Conservation (phyloP, 2,113 vertebrate species). For the Sinocyclocheilus anshuiensis region DNA sequence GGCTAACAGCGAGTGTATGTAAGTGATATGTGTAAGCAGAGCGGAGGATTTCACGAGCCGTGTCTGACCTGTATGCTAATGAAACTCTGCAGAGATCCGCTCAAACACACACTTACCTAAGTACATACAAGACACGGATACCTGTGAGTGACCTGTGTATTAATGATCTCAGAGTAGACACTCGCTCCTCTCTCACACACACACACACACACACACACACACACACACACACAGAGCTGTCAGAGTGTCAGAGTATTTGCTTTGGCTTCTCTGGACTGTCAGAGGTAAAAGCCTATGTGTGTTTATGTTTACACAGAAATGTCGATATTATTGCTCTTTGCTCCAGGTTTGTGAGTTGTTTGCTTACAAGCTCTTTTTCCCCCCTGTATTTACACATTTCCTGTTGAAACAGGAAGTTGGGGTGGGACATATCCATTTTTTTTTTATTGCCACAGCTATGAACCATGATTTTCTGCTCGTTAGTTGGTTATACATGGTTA, state of each 20-base stretch:
- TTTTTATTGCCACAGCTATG: not conserved
- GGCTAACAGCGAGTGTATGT: constrained; percentile 41
- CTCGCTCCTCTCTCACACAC: not conserved
- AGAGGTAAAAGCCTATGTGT: constrained; percentile 28
- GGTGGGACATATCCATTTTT: not conserved
- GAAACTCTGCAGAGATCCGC: not conserved
- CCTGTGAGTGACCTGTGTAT: constrained; percentile 48
- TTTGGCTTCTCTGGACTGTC: constrained; percentile 39
- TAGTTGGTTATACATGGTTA: not conserved
- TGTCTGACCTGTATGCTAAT: constrained; percentile 48
- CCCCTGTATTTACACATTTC: not conserved
- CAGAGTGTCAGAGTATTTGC: constrained; percentile 55
- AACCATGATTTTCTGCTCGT: not conserved
- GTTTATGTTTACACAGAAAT: constrained; percentile 40
- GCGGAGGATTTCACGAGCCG: not conserved
- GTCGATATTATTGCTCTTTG: constrained; percentile 23
- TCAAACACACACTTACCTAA: not conserved
- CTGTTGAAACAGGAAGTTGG: not conserved
- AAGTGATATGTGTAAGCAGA: constrained; percentile 41
- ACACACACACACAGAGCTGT: constrained; percentile 35
- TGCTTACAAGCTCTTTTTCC: not conserved
- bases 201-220: constrained; percentile 27
- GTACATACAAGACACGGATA: constrained; percentile 21
- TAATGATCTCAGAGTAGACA: constrained; percentile 41
- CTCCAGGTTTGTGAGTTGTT: constrained; percentile 17